A percentile compares a stretch with the other conserved stretches of the same genome.
Conservation (phyloP, 2,888 invertebrate genomes). For the Pollenia griseotomentosa region DNA sequence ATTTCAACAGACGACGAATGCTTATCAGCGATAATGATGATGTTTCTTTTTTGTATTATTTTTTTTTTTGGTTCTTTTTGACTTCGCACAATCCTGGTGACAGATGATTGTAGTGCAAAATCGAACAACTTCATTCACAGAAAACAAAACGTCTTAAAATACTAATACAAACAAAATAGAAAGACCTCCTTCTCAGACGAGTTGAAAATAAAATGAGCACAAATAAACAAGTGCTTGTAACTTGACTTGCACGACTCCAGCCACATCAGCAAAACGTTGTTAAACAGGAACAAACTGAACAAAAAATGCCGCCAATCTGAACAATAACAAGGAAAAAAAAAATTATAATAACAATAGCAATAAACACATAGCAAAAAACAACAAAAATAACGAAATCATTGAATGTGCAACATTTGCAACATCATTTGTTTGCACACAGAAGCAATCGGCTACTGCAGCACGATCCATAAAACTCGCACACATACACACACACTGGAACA, state of each 20-base stretch:
- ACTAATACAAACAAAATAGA: constrained; percentile 3
- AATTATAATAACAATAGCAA: constrained; percentile 22
- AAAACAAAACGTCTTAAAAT: constrained; percentile 33
- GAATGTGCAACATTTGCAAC: constrained; percentile 57
- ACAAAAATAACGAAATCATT: constrained; percentile 44
- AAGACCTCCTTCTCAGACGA: constrained; percentile 41
- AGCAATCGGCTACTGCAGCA: constrained; percentile 66
- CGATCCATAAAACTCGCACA: constrained; percentile 34
- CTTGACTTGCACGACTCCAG: constrained; percentile 49
- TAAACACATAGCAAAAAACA: constrained; percentile 7
- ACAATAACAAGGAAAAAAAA: not conserved
- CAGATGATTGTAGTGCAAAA: constrained; percentile 55
- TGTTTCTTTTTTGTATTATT: constrained; percentile 38
- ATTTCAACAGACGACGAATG: constrained; percentile 67
- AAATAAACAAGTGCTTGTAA: constrained; percentile 58
- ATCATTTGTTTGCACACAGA: constrained; percentile 67
- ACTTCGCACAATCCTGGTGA: constrained; percentile 27
- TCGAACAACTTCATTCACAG: constrained; percentile 65
- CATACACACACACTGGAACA: not conserved
- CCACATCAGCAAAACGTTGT: constrained; percentile 50
- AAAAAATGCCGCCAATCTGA: constrained; percentile 54
- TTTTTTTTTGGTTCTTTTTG: not conserved
- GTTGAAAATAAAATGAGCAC: constrained; percentile 32
- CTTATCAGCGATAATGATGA: constrained; percentile 80
- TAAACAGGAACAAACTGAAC: constrained; percentile 56